Percentiles rank a stretch among this genome's conserved stretches.
Conservation (phyloP, 2,113 vertebrate species). For the Gadus chalcogrammus region DNA sequence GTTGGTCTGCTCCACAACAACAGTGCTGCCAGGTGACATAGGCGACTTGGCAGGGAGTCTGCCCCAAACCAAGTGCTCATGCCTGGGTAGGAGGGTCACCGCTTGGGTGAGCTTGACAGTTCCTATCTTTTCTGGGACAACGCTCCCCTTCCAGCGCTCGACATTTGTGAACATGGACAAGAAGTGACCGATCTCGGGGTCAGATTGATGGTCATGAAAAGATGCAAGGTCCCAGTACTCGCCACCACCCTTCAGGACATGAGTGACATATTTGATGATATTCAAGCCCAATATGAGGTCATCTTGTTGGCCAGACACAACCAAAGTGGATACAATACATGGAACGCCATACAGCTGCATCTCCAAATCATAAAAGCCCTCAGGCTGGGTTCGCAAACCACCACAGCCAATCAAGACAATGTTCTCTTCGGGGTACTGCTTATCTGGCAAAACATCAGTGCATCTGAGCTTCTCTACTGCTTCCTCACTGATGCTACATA, state of each 20-base stretch:
- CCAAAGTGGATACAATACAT: constrained; percentile 15
- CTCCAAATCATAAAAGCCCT: constrained; percentile 18
- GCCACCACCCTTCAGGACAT: no score
- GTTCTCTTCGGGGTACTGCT: background rate
- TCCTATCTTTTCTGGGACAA: no score
- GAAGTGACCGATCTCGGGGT: no score
- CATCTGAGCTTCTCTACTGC: background rate
- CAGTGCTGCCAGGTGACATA: no score
- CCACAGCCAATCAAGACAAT: constrained; percentile 16
- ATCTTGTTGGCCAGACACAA: constrained; percentile 21
- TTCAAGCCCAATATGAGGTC: background rate
- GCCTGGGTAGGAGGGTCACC: constrained; percentile 13
- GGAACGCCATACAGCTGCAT: background rate
- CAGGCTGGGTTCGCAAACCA: background rate
- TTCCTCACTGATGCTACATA: constrained; percentile 2
- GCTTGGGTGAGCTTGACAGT: constrained; percentile 1
- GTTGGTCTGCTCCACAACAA: no score
- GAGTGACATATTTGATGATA: no score
- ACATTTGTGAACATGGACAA: no score
- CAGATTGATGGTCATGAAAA: no score
- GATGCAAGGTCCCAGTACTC: no score
- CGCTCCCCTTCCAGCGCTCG: background rate
- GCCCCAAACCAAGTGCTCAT: no score
- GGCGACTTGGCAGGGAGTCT: no score
- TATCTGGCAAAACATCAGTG: constrained; percentile 5